Evolutionary conservation across 2,797 vertebrate genomes (phyloP), one percentile per base, ranked within the genome.

Genomic region (Muscicapa comitata): DNA sequence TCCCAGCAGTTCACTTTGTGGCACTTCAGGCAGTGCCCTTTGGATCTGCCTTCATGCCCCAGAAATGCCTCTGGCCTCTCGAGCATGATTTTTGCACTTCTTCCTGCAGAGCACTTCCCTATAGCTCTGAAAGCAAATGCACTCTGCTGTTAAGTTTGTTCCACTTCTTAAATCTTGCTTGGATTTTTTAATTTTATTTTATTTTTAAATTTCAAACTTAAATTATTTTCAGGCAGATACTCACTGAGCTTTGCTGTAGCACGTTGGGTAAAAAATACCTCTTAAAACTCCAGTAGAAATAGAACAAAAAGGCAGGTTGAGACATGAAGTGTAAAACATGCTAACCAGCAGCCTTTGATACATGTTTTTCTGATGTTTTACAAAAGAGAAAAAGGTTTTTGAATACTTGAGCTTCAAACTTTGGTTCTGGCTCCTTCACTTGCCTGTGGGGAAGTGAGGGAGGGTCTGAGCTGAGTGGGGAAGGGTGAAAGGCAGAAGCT

Each of bases 321-420:
- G 83, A 94, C 95, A 87, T 77, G 94, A 81, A 87, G 61, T 63
- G 17, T 28, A 58, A 88, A 84, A 61, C 90, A 72, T 61, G 75
- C 10, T 63, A 90, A 86, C 45, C 65, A 91, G 65, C 65, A 85
- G 35, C 61, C 93, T 96, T 96, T 96, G 93, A 93, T 95, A 94
- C 43, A 45, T 79, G 76, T 87, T 71, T 81, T 35, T 33, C 61
- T 91, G 29, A 11, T 26, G 81, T 63, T 96, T 94, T 86, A 74
- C 45, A 74, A 61, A 90, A 80, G 82, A n/a, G n/a, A 58, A 78
- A 51, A 95, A 57, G 47, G 12, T 85, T 73, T 94, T 71, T 89
- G 63, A 91, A 67, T 83, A 35, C 29, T 83, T 74, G 11, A 47
- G 25, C 75, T 94, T 86, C 42, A 74, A 1, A 72, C 54, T 83